phyloP scores from a whole-genome alignment of 2,797 vertebrate genomes.

The Hephaestus fuliginosus region DNA sequence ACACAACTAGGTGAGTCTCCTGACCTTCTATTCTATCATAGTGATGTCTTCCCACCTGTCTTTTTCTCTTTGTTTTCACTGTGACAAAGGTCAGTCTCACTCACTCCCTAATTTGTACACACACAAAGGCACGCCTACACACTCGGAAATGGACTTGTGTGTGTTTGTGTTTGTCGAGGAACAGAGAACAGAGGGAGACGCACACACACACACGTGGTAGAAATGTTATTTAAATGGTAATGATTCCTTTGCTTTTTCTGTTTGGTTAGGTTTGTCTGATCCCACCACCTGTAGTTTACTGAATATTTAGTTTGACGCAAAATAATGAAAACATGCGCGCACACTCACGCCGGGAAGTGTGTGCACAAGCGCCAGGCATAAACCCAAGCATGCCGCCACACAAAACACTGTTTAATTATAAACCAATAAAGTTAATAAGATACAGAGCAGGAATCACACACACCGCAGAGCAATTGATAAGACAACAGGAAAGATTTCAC shows the following conservation, averaged over 20 bases:
- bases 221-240: constrained; percentile 84
- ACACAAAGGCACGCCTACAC: constrained; percentile 24
- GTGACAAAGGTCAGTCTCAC: constrained; percentile 21
- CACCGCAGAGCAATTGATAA: constrained; percentile 59
- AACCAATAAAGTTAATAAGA: constrained; percentile 75
- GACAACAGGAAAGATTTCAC: constrained; percentile 54
- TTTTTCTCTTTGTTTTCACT: constrained; percentile 20
- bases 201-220: constrained; percentile 27
- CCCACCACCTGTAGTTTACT: constrained; percentile 79
- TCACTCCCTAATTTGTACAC: neutral
- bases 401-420: constrained; percentile 75
- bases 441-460: constrained; percentile 50
- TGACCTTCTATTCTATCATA: constrained; percentile 26
- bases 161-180: constrained; percentile 55
- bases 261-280: constrained; percentile 78
- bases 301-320: constrained; percentile 68
- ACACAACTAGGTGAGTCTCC: neutral
- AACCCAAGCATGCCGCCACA: constrained; percentile 45
- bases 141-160: constrained; percentile 17
- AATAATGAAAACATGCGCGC: constrained; percentile 53
- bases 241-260: constrained; percentile 77
- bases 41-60: constrained; percentile 2
- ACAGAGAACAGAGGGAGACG: constrained; percentile 23
- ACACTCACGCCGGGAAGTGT: constrained; percentile 10
- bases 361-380: constrained; percentile 36